Evolutionary conservation across 2,797 vertebrate species (phyloP).

Genomic region (Leptodactylus fallax): DNA sequence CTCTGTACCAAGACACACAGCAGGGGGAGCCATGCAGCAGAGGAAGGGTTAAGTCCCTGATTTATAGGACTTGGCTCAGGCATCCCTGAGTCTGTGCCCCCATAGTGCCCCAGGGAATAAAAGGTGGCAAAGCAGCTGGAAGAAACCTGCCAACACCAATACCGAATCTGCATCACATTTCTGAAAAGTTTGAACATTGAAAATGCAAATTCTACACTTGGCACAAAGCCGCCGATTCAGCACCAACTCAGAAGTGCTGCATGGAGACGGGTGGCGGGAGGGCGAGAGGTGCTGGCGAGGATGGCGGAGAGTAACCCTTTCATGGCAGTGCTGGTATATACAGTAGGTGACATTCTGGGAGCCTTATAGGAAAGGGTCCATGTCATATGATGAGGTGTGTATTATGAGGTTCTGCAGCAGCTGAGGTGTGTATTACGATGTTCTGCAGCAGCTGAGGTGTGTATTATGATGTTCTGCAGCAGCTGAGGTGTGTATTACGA

Average conservation of each 20-base stretch:
- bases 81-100: slow-evolving; percentile 43
- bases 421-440: neutral
- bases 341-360: neutral
- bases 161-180: slow-evolving; percentile 41
- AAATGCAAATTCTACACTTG: slow-evolving; percentile 60
- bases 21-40: neutral
- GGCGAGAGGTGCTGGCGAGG: slow-evolving; percentile 29
- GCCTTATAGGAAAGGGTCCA: no score
- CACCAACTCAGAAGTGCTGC: neutral
- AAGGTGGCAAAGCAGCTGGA: slow-evolving; percentile 57
- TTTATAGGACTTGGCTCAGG: slow-evolving; percentile 57
- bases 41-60: neutral
- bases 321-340: slow-evolving; percentile 54
- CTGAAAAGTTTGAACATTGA: slow-evolving; percentile 62
- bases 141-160: slow-evolving; percentile 55
- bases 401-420: neutral
- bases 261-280: slow-evolving; percentile 18
- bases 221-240: slow-evolving; percentile 34
- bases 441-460: neutral
- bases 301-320: slow-evolving; percentile 20
- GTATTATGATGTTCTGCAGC: neutral
- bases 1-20: neutral
- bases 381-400: neutral
- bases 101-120: slow-evolving; percentile 43
- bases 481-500: neutral